Base-by-base conservation (phyloP, 2,797 vertebrate species). In the Coranthus polyacanthus region DNA sequence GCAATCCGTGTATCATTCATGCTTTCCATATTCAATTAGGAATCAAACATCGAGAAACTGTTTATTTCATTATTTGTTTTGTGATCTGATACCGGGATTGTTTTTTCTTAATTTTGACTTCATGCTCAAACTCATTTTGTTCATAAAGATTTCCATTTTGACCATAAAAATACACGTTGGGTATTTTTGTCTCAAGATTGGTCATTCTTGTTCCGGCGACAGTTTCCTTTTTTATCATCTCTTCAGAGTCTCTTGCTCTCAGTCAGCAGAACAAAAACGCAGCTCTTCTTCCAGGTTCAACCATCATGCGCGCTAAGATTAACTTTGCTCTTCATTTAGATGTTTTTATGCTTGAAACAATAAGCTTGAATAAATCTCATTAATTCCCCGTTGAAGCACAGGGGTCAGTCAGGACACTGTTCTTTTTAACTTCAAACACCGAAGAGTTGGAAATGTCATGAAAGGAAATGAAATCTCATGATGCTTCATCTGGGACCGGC, bases 291-390 rank as follows among this genome's bases (percentile, higher is more conserved):
- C 22, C 16, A 39, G 17, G 22, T 68, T 59, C 53, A 61, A 22
- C 32, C 18, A 13, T 62, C 0, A 4, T 41, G 32, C 12, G 10
- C 44, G 22, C 18, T 0, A n/a, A 65, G 38, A 65, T 64, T 47
- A 72, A 59, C 75, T 72, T 43, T 1, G 11, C 36, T 59, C 29
- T 52, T 20, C 41, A 9, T 41, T 2, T 21, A 17, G 12, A 1
- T 12, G 63, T 66, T 76, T 62, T 76, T 41, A 44, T 38, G 59
- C 67, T 66, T 15, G 18, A 55, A 38, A 58, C 57, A 49, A n/a
- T n/a, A 52, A 65, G 79, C 61, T 60, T 17, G 39, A 78, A 60
- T 2, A 2, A 57, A 34, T 69, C 72, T 58, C 72, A 61, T 79
- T 75, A 72, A 84, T 81, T 74, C 41, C 24, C 38, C 37, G 53